These are phyloP conservation scores for Megaustenia siamemsis DNA, from an alignment of 2,888 invertebrate genomes.

Conservation along the genomic window DNA sequence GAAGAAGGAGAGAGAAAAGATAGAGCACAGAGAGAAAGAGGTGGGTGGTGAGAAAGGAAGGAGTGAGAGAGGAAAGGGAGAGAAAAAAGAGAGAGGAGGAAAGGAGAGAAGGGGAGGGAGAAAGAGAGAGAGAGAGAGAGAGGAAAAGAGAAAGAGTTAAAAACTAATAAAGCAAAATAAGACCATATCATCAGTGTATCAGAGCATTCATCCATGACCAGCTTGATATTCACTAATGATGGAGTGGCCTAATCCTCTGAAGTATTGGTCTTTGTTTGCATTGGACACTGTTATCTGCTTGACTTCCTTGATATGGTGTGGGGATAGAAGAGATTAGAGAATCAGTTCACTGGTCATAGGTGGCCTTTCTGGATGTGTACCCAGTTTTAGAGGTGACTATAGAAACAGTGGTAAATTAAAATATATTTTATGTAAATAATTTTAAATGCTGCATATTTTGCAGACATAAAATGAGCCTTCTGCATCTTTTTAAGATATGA, in stretches of 20 bases:
- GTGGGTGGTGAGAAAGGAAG: too few relatives aligned
- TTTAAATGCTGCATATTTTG: too few relatives aligned
- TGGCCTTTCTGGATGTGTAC: not conserved
- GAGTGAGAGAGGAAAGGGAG: too few relatives aligned
- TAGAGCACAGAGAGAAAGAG: too few relatives aligned
- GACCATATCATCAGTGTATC: not conserved
- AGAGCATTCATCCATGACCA: not conserved
- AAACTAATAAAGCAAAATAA: not conserved
- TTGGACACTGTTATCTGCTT: not conserved
- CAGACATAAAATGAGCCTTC: too few relatives aligned
- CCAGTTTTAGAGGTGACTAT: not conserved
- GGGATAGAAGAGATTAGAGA: not conserved
- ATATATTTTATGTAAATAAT: too few relatives aligned
- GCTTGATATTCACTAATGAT: not conserved
- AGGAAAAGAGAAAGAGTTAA: conserved; percentile 7
- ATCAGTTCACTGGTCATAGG: not conserved
- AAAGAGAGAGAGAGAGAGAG: conserved; percentile 13
- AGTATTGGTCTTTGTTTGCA: not conserved
- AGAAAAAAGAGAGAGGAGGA: too few relatives aligned
- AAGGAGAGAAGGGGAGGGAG: too few relatives aligned
- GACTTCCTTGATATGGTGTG: not conserved
- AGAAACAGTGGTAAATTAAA: too few relatives aligned
- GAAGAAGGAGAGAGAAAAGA: too few relatives aligned
- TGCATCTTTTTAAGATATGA: too few relatives aligned
- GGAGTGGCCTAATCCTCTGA: not conserved